Percentiles rank a stretch among this genome's conserved stretches.
Evolutionary conservation across 2,888 invertebrate species (phyloP).

Genomic region (Orthosia gracilis): DNA sequence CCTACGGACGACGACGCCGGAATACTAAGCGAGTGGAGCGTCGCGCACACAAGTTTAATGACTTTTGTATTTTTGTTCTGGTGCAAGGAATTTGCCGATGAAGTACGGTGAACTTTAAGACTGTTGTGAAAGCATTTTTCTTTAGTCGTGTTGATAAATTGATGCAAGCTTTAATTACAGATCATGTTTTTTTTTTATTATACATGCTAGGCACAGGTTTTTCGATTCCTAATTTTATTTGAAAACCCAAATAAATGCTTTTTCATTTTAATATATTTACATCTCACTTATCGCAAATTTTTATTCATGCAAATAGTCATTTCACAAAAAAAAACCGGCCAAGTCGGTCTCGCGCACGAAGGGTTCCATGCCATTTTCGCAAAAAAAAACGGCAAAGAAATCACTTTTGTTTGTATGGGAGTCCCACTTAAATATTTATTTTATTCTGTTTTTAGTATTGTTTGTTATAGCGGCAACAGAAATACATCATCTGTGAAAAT

Average conservation of each 20-base stretch:
- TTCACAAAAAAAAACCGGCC: background rate
- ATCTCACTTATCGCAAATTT: background rate
- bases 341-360: no score
- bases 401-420: no score
- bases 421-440: no score
- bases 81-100: constrained; percentile 12
- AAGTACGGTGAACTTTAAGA: background rate
- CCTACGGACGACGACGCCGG: constrained; percentile 67
- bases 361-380: no score
- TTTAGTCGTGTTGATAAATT: background rate
- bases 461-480: no score
- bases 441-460: no score
- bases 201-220: background rate
- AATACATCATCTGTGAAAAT: no score
- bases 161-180: no score
- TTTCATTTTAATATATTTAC: no score
- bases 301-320: background rate
- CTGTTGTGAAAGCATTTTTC: background rate
- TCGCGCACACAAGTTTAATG: constrained; percentile 64
- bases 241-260: background rate
- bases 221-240: background rate
- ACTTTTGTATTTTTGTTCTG: constrained; percentile 22
- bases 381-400: no score
- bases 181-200: no score
- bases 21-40: constrained; percentile 71